Evolutionary conservation across 2,113 vertebrate genomes (phyloP).

Genomic region (Gambusia affinis): DNA sequence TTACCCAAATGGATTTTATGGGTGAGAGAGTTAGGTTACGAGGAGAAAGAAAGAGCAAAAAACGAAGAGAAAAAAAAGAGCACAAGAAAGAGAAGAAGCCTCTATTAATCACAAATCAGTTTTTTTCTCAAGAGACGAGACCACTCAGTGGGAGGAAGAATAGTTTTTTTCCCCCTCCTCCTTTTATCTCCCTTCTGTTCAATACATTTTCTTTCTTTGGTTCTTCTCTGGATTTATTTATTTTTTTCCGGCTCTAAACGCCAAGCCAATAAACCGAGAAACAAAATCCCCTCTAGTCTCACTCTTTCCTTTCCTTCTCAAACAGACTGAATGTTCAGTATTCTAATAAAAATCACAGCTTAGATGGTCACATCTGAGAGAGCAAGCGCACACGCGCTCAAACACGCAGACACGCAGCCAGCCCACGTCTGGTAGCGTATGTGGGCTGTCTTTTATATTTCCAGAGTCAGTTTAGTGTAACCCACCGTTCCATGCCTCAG

Average conservation of each 20-base stretch:
- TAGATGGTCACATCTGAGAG: constrained; percentile 60
- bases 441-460: constrained; percentile 48
- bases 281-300: constrained; percentile 58
- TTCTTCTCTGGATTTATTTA: constrained; percentile 53
- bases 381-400: constrained; percentile 23
- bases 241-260: constrained; percentile 61
- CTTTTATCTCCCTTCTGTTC: constrained; percentile 70
- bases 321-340: constrained; percentile 67
- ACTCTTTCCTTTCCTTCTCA: constrained; percentile 43
- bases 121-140: constrained; percentile 60
- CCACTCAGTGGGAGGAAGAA: constrained; percentile 60
- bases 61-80: neutral
- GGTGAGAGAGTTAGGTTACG: constrained; percentile 34
- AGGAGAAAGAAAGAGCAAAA: neutral
- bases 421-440: neutral
- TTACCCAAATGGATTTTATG: constrained; percentile 61
- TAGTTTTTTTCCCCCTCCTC: constrained; percentile 32
- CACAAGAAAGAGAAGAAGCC: constrained; percentile 31
- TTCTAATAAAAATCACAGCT: constrained; percentile 72
- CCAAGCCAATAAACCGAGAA: constrained; percentile 76
- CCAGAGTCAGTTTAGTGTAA: constrained; percentile 64
- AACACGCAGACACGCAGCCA: constrained; percentile 28
- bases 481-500: constrained; percentile 52
- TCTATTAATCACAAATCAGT: constrained; percentile 78
- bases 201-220: constrained; percentile 54